Base-by-base conservation (phyloP, 2,888 invertebrate species). In the Tuta absoluta region DNA sequence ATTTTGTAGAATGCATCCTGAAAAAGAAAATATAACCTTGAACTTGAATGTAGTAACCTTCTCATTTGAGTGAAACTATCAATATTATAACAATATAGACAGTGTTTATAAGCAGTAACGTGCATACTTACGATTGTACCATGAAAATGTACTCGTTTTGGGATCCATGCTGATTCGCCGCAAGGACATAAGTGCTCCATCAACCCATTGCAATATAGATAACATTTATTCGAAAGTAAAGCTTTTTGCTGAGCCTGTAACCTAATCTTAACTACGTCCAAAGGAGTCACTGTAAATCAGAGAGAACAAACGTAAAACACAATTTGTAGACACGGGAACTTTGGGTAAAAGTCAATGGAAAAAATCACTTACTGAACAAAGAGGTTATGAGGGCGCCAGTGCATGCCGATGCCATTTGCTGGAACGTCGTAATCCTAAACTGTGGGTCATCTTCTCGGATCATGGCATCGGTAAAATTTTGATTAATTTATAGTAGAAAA, bases 211-310 rank as follows among this genome's bases (percentile, higher is more conserved):
- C 98, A 98, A 85, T 98, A 99, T 8, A 99, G 89, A 82, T 97
- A 99, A 86, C 99, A 98, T 86, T 96, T 96, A 72, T 97, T 96
- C 10, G 95, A 95, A 5, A 95, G 87, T 72, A 96, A 82, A 0
- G 95, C 95, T 75, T 97, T 97, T 78, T 97, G 96, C 85, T 99
- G 99, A 2, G 97, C 95, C 91, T 99, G 99, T 49, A 99, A 92
- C 60, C 99, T 94, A 68, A 99, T 98, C 93, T 99, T 99, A 0
- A 99, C 97, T n/a, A 99, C 99, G 92, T 99, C 99, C 72, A 99
- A 90, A 0, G 99, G 99, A 0, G 99, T 99, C 91, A 99, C 98
- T 98, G 85, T 41, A 92, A 62, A 12, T 53, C 10, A 23, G 14
- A 19, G 23, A 53, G 23, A 53, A 23, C 11, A 53, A 53, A 23